Percentiles rank a stretch among this genome's conserved stretches.
phyloP scores from a whole-genome alignment of 1,140 invertebrate genomes.

The Lycorma delicatula region DNA sequence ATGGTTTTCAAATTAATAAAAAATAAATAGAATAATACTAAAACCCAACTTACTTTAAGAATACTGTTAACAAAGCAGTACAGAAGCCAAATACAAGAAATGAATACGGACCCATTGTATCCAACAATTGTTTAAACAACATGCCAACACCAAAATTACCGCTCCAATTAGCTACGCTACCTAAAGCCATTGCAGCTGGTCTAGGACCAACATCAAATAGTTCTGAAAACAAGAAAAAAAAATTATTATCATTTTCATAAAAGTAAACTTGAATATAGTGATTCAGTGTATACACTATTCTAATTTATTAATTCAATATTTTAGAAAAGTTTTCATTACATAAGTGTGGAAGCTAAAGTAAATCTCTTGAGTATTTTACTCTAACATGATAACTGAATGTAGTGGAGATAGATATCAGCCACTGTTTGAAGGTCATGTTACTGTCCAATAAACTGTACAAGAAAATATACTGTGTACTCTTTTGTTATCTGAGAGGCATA shows the following conservation, averaged over 20 bases:
- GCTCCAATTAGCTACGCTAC: conserved; percentile 81
- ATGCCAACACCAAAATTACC: conserved; percentile 85
- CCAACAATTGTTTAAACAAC: conserved; percentile 60
- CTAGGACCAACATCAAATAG: conserved; percentile 79
- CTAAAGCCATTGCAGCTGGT: conserved; percentile 76
- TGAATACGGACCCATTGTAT: conserved; percentile 52
- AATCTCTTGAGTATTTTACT: no score
- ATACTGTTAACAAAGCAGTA: conserved; percentile 49
- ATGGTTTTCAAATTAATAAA: no score
- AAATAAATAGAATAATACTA: no score
- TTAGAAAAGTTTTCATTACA: background rate
- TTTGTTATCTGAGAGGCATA: no score
- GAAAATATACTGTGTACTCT: no score
- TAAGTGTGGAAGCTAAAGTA: no score
- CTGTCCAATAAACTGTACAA: no score
- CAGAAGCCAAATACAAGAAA: conserved; percentile 59
- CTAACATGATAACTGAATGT: no score
- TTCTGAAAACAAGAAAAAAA: conserved; percentile 45
- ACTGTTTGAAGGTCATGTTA: no score
- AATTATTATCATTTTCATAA: background rate
- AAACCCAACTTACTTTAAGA: conserved; percentile 51
- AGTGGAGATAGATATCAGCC: no score
- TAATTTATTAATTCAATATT: background rate
- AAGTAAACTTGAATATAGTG: background rate
- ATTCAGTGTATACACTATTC: no score